Evolutionary conservation across 2,888 invertebrate species (phyloP).

Genomic region (Hyposoter dolosus): DNA sequence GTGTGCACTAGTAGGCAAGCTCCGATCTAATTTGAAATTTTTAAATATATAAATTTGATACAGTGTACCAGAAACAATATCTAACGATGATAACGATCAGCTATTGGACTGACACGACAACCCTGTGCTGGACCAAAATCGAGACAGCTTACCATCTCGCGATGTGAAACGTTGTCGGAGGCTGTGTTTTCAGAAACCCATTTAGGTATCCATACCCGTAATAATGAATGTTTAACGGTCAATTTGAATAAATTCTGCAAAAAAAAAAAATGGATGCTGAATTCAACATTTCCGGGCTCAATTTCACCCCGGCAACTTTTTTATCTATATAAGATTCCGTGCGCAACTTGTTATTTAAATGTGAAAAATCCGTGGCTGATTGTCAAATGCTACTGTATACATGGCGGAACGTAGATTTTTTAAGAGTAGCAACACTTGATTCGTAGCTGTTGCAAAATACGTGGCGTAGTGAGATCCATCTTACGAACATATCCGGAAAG

Average conservation of each 20-base stretch:
- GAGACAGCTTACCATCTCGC: neutral
- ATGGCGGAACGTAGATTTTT: neutral
- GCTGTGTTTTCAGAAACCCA: neutral
- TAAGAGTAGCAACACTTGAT: neutral
- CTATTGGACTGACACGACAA: neutral
- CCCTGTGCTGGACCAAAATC: slow-evolving; percentile 38
- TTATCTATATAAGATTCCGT: neutral
- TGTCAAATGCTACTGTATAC: neutral
- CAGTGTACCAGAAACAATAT: neutral
- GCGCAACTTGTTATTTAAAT: neutral
- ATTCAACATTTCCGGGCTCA: neutral
- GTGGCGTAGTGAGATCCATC: slow-evolving; percentile 54
- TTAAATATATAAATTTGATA: neutral
- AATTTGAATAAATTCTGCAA: neutral
- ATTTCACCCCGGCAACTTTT: neutral
- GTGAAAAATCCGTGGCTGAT: neutral
- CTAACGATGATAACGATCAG: neutral
- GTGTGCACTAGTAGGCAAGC: neutral
- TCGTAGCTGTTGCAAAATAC: slow-evolving; percentile 12
- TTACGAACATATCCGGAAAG: neutral
- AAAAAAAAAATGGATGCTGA: neutral
- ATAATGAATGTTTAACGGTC: neutral
- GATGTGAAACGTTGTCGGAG: neutral
- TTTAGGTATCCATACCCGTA: neutral
- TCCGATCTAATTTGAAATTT: neutral